Evolutionary conservation across 2,888 invertebrate genomes (phyloP).

Genomic region (Ametastegia equiseti): DNA sequence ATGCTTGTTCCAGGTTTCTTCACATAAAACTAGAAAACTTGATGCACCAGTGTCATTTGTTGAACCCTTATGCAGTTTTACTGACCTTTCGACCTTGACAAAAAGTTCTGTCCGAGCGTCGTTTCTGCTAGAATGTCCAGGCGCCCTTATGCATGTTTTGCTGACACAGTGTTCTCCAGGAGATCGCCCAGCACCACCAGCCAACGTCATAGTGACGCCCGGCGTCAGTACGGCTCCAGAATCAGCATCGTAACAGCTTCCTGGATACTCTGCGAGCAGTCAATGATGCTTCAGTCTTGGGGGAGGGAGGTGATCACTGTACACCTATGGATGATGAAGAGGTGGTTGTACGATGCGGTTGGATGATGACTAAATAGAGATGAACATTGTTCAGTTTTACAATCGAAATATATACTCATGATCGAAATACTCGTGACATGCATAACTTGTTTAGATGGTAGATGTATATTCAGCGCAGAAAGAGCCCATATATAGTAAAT

Average conservation of each 20-base stretch:
- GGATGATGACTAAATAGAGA: conserved; percentile 31
- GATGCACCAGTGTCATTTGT: not conserved
- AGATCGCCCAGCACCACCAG: conserved; percentile 35
- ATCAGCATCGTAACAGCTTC: conserved; percentile 44
- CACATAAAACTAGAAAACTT: not conserved
- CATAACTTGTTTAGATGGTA: conserved; percentile 2
- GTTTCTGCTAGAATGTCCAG: conserved; percentile 41
- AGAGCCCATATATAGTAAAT: not conserved
- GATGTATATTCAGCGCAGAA: not conserved
- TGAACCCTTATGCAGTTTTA: not conserved
- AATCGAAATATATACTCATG: no score
- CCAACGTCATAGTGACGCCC: conserved; percentile 38
- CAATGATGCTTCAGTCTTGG: conserved; percentile 45
- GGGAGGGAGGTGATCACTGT: conserved; percentile 46
- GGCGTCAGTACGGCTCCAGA: conserved; percentile 43
- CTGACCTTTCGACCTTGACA: conserved; percentile 43
- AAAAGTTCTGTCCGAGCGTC: conserved; percentile 40
- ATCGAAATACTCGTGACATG: not conserved
- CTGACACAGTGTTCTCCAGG: conserved; percentile 43
- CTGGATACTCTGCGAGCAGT: conserved; percentile 48
- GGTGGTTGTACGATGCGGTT: conserved; percentile 47
- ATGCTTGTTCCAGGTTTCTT: no score
- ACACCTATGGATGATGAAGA: conserved; percentile 48
- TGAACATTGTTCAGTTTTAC: conserved; percentile 22
- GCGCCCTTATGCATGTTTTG: conserved; percentile 42